These are phyloP conservation scores for Leptoteleia sp. DNA, from an alignment of 1,140 invertebrate genomes.

Conservation along the genomic window DNA sequence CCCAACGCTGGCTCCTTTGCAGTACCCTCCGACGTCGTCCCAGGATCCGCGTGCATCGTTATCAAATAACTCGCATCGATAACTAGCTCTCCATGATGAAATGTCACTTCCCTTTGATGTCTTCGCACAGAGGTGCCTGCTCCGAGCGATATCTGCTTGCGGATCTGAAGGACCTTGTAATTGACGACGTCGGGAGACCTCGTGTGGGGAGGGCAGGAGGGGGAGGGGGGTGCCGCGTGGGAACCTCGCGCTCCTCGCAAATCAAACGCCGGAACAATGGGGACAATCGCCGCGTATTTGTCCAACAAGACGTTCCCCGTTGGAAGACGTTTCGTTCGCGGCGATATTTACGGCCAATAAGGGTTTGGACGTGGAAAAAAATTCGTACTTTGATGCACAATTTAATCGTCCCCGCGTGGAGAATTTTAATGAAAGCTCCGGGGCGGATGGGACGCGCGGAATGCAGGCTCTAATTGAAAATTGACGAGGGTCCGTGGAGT, in stretches of 20 bases:
- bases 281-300: constrained; percentile 30
- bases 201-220: too few species aligned
- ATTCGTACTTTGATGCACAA: neutral
- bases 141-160: constrained; percentile 33
- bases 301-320: constrained; percentile 18
- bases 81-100: constrained; percentile 46
- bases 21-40: constrained; percentile 13
- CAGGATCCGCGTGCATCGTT: constrained; percentile 44
- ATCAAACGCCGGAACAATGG: constrained; percentile 38
- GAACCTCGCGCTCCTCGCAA: constrained; percentile 42
- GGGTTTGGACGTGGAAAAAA: too few species aligned
- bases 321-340: constrained; percentile 23
- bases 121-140: constrained; percentile 27
- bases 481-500: neutral
- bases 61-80: constrained; percentile 62
- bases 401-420: neutral
- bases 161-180: constrained; percentile 56
- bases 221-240: too few species aligned
- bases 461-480: constrained; percentile 2
- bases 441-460: neutral
- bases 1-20: constrained; percentile 28
- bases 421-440: constrained; percentile 5
- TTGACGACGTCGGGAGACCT: constrained; percentile 34
- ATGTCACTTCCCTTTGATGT: constrained; percentile 58
- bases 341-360: neutral